Conservation (phyloP, 2,888 invertebrate species). For the Ptilodon capucinus region DNA sequence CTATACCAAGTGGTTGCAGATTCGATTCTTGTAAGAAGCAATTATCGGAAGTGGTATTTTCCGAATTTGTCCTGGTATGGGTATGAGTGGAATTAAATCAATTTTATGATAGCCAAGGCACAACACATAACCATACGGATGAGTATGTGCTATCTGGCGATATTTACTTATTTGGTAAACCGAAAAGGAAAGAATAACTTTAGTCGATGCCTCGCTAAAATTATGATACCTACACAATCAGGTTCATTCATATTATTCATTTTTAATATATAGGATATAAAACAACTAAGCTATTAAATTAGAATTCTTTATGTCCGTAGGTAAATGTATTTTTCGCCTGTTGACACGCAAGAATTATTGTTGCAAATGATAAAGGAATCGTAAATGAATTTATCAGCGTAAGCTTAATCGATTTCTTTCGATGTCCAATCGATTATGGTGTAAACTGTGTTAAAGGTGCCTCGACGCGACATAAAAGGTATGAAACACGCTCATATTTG, state of each 20-base stretch:
- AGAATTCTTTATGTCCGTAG: neutral
- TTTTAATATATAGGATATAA: neutral
- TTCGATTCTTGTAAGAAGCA: too few relatives aligned
- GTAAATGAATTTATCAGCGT: constrained; percentile 68
- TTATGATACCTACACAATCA: too few relatives aligned
- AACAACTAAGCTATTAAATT: neutral
- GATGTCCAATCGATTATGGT: constrained; percentile 78
- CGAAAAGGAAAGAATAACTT: too few relatives aligned
- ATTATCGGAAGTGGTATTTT: too few relatives aligned
- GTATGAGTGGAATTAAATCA: too few relatives aligned
- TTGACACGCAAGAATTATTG: constrained; percentile 46
- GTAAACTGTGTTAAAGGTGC: constrained; percentile 71
- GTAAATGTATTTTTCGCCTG: constrained; percentile 26
- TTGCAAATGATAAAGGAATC: constrained; percentile 56
- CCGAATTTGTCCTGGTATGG: too few relatives aligned
- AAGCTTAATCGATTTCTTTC: constrained; percentile 73
- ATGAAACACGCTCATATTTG: constrained; percentile 68
- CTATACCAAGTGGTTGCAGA: too few relatives aligned
- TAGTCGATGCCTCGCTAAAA: too few relatives aligned
- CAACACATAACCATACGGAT: too few relatives aligned
- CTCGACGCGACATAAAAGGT: constrained; percentile 53
- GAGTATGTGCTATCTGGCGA: too few relatives aligned
- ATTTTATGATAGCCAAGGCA: too few relatives aligned
- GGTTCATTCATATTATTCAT: too few relatives aligned
- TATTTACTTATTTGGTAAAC: neutral